phyloP scores from a whole-genome alignment of 1,140 invertebrate species.

The Drosophila pseudoobscura region DNA sequence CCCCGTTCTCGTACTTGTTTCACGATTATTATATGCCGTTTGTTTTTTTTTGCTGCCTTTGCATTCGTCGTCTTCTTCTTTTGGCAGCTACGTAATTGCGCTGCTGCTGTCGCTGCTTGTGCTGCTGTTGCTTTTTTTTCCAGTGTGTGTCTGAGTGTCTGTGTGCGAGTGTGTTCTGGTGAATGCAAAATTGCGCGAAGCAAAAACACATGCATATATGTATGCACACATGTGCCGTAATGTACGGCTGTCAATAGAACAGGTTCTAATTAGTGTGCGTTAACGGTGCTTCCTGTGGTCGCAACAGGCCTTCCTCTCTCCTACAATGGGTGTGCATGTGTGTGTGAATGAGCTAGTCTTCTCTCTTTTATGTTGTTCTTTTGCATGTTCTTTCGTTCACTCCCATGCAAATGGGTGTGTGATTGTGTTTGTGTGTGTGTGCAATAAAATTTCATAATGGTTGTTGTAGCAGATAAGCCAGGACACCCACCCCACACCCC shows the following conservation, averaged over 20 bases:
- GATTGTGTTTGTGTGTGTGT: constrained; percentile 23
- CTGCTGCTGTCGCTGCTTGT: constrained; percentile 24
- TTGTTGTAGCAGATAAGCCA: constrained; percentile 28
- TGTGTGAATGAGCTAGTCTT: too few relatives aligned
- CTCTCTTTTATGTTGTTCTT: too few relatives aligned
- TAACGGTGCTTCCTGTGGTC: too few relatives aligned
- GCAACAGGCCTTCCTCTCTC: too few relatives aligned
- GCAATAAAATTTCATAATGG: constrained; percentile 49
- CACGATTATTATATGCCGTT: constrained; percentile 28
- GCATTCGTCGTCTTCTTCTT: constrained; percentile 7
- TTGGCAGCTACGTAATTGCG: too few relatives aligned
- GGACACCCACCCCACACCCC: not conserved
- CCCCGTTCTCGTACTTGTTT: not conserved
- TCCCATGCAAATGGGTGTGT: constrained; percentile 5
- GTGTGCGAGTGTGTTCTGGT: not conserved
- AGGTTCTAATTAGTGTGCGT: too few relatives aligned
- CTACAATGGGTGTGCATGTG: too few relatives aligned
- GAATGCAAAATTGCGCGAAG: too few relatives aligned
- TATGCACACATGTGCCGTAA: too few relatives aligned
- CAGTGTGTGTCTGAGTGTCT: not conserved
- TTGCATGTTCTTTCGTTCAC: too few relatives aligned
- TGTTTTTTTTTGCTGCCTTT: constrained; percentile 33
- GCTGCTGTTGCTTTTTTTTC: constrained; percentile 24
- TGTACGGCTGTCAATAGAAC: too few relatives aligned
- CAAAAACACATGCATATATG: too few relatives aligned